phyloP scores from a whole-genome alignment of 2,797 vertebrate genomes.

The Pseudomugil tenellus region DNA sequence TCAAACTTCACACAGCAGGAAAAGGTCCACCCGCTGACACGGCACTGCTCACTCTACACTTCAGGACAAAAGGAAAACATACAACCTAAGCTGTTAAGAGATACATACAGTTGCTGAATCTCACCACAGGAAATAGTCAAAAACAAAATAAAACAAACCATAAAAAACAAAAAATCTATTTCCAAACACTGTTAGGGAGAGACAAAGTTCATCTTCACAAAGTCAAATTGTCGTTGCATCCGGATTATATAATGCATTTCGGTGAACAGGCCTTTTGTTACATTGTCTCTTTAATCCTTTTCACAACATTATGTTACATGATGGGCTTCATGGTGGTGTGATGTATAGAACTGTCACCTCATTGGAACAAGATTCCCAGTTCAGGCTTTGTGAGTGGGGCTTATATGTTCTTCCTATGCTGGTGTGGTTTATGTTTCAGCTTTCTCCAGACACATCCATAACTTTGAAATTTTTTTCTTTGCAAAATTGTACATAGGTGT shows the following conservation, averaged over 20 bases:
- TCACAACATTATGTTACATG: conserved; percentile 56
- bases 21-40: conserved; percentile 81
- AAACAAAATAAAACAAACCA: background rate
- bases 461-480: no score
- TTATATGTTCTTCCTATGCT: no score
- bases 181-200: conserved; percentile 1
- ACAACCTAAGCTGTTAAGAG: conserved; percentile 39
- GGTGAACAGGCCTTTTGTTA: conserved; percentile 1
- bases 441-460: background rate
- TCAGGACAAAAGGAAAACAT: conserved; percentile 81
- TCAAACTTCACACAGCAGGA: conserved; percentile 90
- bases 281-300: conserved; percentile 15
- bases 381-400: no score
- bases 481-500: background rate
- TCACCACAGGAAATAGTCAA: conserved; percentile 4
- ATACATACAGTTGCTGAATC: conserved; percentile 40
- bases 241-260: conserved; percentile 1
- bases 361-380: no score
- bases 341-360: background rate
- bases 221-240: background rate
- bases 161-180: background rate
- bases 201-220: background rate
- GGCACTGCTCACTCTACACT: conserved; percentile 79
- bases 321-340: background rate
- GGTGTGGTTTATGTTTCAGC: background rate